Evolutionary conservation across 2,888 invertebrate genomes (phyloP), one percentile per base, ranked within the genome.

Genomic region (Apocheima hispidaria): DNA sequence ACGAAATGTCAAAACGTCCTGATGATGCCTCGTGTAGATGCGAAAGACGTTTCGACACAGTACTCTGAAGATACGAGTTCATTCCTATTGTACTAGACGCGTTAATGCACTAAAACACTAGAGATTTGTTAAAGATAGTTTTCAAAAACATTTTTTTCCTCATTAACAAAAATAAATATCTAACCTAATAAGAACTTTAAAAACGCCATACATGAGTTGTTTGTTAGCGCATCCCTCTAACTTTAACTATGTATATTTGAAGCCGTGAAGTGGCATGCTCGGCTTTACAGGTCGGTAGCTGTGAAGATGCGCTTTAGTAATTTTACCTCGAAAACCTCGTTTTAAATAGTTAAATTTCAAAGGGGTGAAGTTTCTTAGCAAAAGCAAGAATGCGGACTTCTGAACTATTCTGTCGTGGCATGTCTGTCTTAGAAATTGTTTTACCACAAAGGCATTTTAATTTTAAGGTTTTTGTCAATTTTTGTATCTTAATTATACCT

Each of bases 241-340:
- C 51, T 51, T 44, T 60, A 51, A 53, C 52, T 12, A 18, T n/a
- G n/a, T n/a, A n/a, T n/a, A n/a, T n/a, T n/a, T n/a, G n/a, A n/a
- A n/a, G n/a, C n/a, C 35, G 30, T 26, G 12, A 30, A 35, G 23
- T 43, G 30, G 50, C 21, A 23, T 40, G 30, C 18, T 48, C 20
- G 9, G 10, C 46, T 52, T 61, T 28, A 48, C 56, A 52, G 61
- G 51, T 61, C 54, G 21, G 49, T 30, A 46, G 30, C 28, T 54
- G 14, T n/a, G 26, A 40, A 52, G 36, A 40, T 40, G 33, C 40
- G 38, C 2, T 44, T n/a, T 49, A 49, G 33, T 35, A 30, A 40
- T 48, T 46, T 54, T 60, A 54, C 35, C 49, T 53, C 52, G 6
- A 16, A 41, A 21, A 21, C 35, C 36, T 41, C 21, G 20, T 51